Base-by-base conservation (phyloP, 2,797 vertebrate species). In the Peromyscus nudipes region DNA sequence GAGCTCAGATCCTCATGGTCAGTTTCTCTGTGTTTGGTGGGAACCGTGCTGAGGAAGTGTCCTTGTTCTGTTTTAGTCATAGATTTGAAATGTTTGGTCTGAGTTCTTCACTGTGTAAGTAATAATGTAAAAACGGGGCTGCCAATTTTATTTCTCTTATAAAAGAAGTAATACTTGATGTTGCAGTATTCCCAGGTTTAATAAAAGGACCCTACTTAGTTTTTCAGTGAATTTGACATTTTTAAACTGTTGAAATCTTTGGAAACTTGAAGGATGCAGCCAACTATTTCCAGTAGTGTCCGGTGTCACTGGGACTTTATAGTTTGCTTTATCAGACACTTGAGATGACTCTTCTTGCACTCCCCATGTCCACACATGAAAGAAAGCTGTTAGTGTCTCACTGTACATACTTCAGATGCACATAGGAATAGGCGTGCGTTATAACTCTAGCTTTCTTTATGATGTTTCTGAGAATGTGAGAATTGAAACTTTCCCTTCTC, bases 371-470 rank as follows among this genome's bases (percentile, higher is more conserved):
- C 95, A 98, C 97, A 98, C 98, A 91, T 97, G 97, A 97, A 98
- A 98, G 97, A 97, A 98, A 98, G 97, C 98, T 98, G 97, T 98
- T 98, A 95, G 95, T 97, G 96, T 98, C 98, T 97, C 97, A 95
- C 95, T 99, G 98, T 98, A 99, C 98, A 98, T 98, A 98, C 96
- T 98, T 98, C 98, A 98, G 55, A 98, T 98, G 97, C 98, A 96
- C 97, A 98, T 98, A 98, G 98, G 98, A 98, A 93, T 98, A 98
- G 98, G 98, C 98, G 95, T 96, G 98, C 98, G 98, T 98, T 98
- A 97, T 96, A 98, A 31, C 81, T 97, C 98, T 98, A 98, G 98
- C 97, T 98, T 98, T 98, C 98, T 98, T 98, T 98, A 97, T 98
- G 98, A 98, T 98, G 98, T 98, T 99, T 98, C 98, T 98, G 98